Evolutionary conservation across 1,140 invertebrate genomes (phyloP).

Genomic region (Sinonovacula constricta): DNA sequence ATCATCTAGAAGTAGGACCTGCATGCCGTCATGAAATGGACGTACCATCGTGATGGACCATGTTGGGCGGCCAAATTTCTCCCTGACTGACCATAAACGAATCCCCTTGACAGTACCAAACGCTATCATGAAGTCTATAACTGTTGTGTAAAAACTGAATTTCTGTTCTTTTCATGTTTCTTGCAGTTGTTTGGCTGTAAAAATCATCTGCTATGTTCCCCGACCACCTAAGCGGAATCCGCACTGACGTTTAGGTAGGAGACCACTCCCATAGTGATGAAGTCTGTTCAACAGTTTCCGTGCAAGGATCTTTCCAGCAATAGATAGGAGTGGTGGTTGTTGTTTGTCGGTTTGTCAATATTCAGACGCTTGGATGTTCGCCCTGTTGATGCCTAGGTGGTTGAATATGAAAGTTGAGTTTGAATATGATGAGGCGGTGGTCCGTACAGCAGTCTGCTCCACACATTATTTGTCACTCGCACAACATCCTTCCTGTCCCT

Average conservation of each 20-base stretch:
- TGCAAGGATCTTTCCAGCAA: constrained; percentile 46
- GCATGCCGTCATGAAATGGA: constrained; percentile 49
- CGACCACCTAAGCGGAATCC: constrained; percentile 42
- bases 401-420: constrained; percentile 8
- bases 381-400: too few relatives aligned
- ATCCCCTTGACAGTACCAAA: constrained; percentile 52
- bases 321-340: constrained; percentile 53
- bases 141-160: constrained; percentile 42
- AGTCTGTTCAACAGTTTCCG: constrained; percentile 51
- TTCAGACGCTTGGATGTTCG: too few relatives aligned
- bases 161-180: constrained; percentile 60
- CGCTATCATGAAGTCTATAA: constrained; percentile 59
- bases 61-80: constrained; percentile 48
- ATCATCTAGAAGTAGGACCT: constrained; percentile 14
- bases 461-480: constrained; percentile 35
- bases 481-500: constrained; percentile 41
- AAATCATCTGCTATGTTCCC: constrained; percentile 55
- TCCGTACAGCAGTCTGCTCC: constrained; percentile 57
- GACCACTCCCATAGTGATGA: constrained; percentile 12
- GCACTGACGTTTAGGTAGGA: constrained; percentile 56
- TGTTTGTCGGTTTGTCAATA: constrained; percentile 26
- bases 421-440: constrained; percentile 38
- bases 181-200: constrained; percentile 55
- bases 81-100: constrained; percentile 32
- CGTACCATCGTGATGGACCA: constrained; percentile 35